Percentiles rank a stretch among this genome's conserved stretches.
Evolutionary conservation across 2,113 vertebrate genomes (phyloP).

Genomic region (Vanacampus margaritifer): DNA sequence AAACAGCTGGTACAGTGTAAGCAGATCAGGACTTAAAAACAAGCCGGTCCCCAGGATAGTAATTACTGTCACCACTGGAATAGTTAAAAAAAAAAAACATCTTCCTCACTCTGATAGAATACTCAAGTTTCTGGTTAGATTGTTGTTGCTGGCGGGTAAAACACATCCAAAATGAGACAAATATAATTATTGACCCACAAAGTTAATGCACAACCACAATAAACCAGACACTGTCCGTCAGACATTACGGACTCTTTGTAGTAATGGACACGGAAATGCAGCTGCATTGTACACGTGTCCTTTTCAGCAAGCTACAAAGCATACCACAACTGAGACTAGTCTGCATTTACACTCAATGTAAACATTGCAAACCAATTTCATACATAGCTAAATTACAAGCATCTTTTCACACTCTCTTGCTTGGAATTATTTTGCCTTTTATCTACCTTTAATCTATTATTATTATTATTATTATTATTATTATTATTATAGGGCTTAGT

Average conservation of each 20-base stretch:
- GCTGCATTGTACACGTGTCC: not conserved
- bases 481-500: too few relatives aligned
- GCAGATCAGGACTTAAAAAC: constrained; percentile 27
- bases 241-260: not conserved
- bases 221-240: constrained; percentile 4
- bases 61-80: constrained; percentile 48
- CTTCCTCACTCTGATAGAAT: constrained; percentile 35
- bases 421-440: too few relatives aligned
- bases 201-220: not conserved
- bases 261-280: constrained; percentile 4
- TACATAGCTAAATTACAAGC: too few relatives aligned
- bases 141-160: constrained; percentile 1
- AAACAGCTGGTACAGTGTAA: constrained; percentile 46
- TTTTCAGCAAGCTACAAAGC: constrained; percentile 4
- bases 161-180: not conserved
- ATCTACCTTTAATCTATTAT: too few relatives aligned
- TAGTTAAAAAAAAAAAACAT: constrained; percentile 49
- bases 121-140: constrained; percentile 1
- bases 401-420: too few relatives aligned
- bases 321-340: constrained; percentile 14
- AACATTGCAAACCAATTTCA: not conserved
- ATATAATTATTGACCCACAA: not conserved
- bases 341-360: not conserved
- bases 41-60: constrained; percentile 38
- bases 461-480: not conserved